Percentiles rank a stretch among this genome's conserved stretches.
These are phyloP conservation scores for Cranoglanis bouderius DNA, from an alignment of 2,113 vertebrate species.

Conservation along the genomic window DNA sequence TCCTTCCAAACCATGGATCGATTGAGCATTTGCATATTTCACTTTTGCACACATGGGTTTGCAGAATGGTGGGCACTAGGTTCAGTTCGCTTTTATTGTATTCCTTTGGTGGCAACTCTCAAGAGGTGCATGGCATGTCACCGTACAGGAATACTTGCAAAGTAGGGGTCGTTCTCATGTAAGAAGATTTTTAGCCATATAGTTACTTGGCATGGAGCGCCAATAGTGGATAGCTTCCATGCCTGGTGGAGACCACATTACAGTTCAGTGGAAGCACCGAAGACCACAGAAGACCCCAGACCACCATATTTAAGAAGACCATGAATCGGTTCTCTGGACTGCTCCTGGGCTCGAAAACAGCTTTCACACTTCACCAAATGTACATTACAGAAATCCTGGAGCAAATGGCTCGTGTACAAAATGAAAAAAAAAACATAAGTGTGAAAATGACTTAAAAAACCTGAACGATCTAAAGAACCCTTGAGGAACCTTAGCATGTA, in stretches of 20 bases:
- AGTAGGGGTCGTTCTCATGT: background rate
- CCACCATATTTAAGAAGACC: background rate
- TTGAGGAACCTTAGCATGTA: background rate
- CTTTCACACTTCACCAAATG: background rate
- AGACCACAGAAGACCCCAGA: background rate
- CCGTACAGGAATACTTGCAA: background rate
- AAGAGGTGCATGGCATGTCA: background rate
- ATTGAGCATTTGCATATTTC: background rate
- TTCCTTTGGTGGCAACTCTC: background rate
- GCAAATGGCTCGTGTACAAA: background rate
- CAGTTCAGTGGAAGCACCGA: background rate
- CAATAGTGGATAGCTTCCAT: background rate
- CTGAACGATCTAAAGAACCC: background rate
- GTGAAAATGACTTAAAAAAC: background rate
- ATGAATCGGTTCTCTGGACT: background rate
- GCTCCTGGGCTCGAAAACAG: background rate
- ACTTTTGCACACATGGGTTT: background rate
- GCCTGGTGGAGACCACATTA: background rate
- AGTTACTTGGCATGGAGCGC: background rate
- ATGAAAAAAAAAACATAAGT: too few relatives aligned
- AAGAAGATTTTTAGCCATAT: background rate
- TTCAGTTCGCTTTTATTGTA: background rate
- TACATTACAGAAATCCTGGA: background rate
- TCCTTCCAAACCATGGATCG: background rate
- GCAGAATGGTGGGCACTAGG: background rate